Conservation (phyloP, 2,888 invertebrate species). For the Lycocerus yunnanus region DNA sequence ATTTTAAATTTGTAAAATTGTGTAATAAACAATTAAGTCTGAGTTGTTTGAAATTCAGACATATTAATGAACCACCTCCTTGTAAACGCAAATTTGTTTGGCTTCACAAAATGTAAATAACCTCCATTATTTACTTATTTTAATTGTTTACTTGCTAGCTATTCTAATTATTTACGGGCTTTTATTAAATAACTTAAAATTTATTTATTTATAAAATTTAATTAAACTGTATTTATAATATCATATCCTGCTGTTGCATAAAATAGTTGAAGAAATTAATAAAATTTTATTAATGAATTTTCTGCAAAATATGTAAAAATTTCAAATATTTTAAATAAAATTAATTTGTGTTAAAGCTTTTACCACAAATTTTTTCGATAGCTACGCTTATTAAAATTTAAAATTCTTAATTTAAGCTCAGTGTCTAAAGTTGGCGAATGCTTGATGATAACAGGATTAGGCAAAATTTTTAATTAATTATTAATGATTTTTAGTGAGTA, state of each 20-base stretch:
- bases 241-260: background rate
- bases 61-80: background rate
- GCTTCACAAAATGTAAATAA: constrained; percentile 3
- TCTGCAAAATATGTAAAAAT: background rate
- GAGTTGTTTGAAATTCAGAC: background rate
- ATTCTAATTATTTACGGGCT: background rate
- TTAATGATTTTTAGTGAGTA: background rate
- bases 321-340: background rate
- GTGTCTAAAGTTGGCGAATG: background rate
- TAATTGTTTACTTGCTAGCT: constrained; percentile 1
- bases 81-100: background rate
- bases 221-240: background rate
- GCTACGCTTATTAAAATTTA: background rate
- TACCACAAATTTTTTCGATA: background rate
- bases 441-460: background rate
- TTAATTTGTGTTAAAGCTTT: background rate
- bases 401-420: background rate
- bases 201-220: background rate
- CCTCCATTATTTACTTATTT: background rate
- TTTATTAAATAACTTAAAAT: background rate
- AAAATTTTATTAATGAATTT: background rate
- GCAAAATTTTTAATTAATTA: background rate
- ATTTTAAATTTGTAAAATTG: background rate
- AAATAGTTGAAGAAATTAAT: background rate
- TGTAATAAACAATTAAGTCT: background rate